Percentiles rank a stretch among this genome's conserved stretches.
These are phyloP conservation scores for Seira sanloemensis DNA, from an alignment of 2,888 invertebrate species.

Conservation along the genomic window DNA sequence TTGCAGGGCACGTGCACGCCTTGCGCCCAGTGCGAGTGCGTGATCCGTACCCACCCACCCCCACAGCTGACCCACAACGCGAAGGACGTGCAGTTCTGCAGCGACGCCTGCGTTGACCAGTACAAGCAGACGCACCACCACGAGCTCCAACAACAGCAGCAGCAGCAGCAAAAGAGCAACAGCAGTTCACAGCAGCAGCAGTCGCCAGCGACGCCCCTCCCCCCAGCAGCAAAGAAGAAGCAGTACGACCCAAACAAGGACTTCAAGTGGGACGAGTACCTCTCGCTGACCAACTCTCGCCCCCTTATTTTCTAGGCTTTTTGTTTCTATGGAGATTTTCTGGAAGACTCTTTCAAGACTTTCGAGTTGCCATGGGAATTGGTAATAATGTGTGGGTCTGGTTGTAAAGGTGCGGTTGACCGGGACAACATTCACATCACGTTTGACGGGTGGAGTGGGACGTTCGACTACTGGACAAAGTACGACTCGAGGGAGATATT, in stretches of 20 bases:
- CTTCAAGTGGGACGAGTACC: constrained; percentile 36
- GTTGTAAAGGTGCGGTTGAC: constrained; percentile 82
- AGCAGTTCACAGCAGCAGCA: neutral
- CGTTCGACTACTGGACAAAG: constrained; percentile 97
- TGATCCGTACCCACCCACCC: constrained; percentile 79
- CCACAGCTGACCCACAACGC: constrained; percentile 77
- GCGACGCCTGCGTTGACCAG: neutral
- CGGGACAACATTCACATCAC: constrained; percentile 96
- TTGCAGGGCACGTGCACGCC: constrained; percentile 86
- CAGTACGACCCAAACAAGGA: constrained; percentile 22
- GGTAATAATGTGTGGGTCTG: too few species aligned
- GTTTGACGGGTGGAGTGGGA: constrained; percentile 98
- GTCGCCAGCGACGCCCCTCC: neutral
- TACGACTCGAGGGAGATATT: constrained; percentile 97
- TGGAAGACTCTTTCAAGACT: constrained; percentile 32
- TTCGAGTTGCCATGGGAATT: too few species aligned
- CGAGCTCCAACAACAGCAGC: neutral
- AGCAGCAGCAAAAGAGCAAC: neutral
- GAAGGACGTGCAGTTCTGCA: constrained; percentile 21
- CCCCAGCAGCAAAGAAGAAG: constrained; percentile 39
- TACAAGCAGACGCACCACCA: constrained; percentile 19
- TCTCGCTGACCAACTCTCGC: neutral
- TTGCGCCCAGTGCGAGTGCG: constrained; percentile 91
- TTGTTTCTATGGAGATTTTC: neutral
- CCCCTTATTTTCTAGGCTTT: neutral